phyloP scores from a whole-genome alignment of 1,140 invertebrate genomes.

The Ceratina calcarata region DNA sequence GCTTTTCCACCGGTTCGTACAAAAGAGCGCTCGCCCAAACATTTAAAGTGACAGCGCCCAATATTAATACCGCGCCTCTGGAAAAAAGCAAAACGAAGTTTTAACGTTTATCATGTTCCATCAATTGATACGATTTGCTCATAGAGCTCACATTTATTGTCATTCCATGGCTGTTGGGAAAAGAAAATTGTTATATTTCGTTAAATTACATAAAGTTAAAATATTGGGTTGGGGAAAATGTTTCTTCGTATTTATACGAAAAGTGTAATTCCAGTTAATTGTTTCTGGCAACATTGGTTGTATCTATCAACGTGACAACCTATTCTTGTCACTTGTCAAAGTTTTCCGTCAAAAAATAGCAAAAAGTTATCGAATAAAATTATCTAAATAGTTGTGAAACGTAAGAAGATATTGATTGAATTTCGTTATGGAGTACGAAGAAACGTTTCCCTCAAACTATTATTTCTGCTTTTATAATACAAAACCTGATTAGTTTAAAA shows the following conservation, averaged over 20 bases:
- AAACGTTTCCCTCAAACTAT: neutral
- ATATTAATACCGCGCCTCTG: constrained; percentile 89
- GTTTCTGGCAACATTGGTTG: too few species aligned
- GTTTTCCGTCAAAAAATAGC: too few species aligned
- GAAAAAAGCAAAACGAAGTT: constrained; percentile 60
- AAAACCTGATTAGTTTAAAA: neutral
- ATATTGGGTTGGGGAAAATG: neutral
- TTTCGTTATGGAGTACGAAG: neutral
- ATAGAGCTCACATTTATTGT: constrained; percentile 43
- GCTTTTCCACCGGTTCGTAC: constrained; percentile 90
- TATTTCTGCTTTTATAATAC: too few species aligned
- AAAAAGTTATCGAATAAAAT: too few species aligned
- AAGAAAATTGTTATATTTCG: constrained; percentile 4
- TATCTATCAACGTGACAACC: too few species aligned
- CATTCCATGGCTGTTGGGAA: constrained; percentile 31
- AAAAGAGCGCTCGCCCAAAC: constrained; percentile 91
- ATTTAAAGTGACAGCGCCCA: constrained; percentile 91
- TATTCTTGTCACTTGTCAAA: too few species aligned
- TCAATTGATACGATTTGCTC: neutral
- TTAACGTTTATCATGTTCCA: constrained; percentile 23
- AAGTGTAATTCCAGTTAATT: too few species aligned
- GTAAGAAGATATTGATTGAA: constrained; percentile 5
- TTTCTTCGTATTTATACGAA: neutral
- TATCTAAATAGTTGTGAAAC: neutral
- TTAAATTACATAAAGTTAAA: constrained; percentile 6